A percentile compares a stretch with the other conserved stretches of the same genome.
phyloP scores from a whole-genome alignment of 1,140 invertebrate species.

The Ceratosolen solmsi region DNA sequence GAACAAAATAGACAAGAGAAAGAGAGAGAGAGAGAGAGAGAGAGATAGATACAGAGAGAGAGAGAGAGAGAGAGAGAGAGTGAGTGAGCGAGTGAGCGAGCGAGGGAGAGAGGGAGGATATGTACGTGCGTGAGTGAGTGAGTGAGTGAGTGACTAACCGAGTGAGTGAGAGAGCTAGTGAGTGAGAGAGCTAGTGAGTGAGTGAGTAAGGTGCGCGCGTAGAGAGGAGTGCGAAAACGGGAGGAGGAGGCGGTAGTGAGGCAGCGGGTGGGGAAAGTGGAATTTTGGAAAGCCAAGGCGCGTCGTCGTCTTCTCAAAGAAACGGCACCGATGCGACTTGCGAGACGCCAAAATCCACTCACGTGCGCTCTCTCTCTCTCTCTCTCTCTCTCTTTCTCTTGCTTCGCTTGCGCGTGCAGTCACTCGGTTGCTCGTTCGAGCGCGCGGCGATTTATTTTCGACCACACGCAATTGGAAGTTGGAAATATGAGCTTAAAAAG shows the following conservation, averaged over 20 bases:
- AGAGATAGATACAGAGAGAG: slow-evolving; percentile 34
- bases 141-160: too few relatives aligned
- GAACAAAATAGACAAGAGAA: slow-evolving; percentile 23
- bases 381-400: background rate
- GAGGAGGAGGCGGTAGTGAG: background rate
- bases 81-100: background rate
- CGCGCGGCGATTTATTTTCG: slow-evolving; percentile 39
- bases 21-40: slow-evolving; percentile 19
- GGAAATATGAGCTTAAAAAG: slow-evolving; percentile 53
- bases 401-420: background rate
- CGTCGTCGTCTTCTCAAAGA: slow-evolving; percentile 8
- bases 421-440: background rate
- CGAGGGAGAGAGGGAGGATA: slow-evolving; percentile 2
- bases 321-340: background rate
- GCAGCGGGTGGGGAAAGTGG: slow-evolving; percentile 44
- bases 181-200: background rate
- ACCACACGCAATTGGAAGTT: slow-evolving; percentile 43
- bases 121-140: background rate
- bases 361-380: background rate
- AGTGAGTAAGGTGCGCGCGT: background rate
- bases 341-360: background rate
- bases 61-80: slow-evolving; percentile 9
- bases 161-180: background rate
- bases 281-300: slow-evolving; percentile 29
- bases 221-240: slow-evolving; percentile 10